A percentile compares a stretch with the other conserved stretches of the same genome.
phyloP scores from a whole-genome alignment of 2,797 vertebrate genomes.

The Gastrophryne carolinensis region DNA sequence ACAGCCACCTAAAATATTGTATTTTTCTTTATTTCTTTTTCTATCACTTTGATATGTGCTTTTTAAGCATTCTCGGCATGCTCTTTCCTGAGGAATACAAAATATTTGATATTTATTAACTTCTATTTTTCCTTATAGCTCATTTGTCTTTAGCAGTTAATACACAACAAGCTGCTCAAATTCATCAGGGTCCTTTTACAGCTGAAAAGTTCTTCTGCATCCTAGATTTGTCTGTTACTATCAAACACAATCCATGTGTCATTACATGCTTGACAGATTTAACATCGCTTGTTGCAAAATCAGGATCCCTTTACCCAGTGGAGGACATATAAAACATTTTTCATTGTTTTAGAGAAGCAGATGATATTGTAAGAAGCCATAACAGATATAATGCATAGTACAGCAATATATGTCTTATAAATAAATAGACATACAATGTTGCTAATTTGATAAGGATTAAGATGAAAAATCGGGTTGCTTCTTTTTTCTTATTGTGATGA shows the following conservation, averaged over 20 bases:
- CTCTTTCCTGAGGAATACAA: conserved; percentile 2
- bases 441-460: too few relatives aligned
- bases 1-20: conserved; percentile 32
- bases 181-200: conserved; percentile 35
- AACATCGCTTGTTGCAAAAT: conserved; percentile 14
- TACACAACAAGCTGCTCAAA: conserved; percentile 25
- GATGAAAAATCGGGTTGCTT: too few relatives aligned
- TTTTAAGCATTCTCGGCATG: neutral
- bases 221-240: neutral
- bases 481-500: too few relatives aligned
- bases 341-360: neutral
- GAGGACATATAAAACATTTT: neutral
- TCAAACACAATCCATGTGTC: conserved; percentile 10
- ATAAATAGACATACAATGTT: too few relatives aligned
- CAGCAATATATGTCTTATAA: too few relatives aligned
- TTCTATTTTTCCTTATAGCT: conserved; percentile 25
- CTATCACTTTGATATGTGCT: conserved; percentile 25
- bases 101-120: conserved; percentile 43
- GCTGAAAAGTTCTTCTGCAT: neutral
- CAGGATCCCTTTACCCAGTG: neutral
- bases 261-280: conserved; percentile 11
- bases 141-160: conserved; percentile 48
- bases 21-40: conserved; percentile 4
- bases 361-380: too few relatives aligned
- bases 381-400: too few relatives aligned